Evolutionary conservation across 2,888 invertebrate genomes (phyloP), one percentile per base, ranked within the genome.

Genomic region (Iselma pallidipennis): DNA sequence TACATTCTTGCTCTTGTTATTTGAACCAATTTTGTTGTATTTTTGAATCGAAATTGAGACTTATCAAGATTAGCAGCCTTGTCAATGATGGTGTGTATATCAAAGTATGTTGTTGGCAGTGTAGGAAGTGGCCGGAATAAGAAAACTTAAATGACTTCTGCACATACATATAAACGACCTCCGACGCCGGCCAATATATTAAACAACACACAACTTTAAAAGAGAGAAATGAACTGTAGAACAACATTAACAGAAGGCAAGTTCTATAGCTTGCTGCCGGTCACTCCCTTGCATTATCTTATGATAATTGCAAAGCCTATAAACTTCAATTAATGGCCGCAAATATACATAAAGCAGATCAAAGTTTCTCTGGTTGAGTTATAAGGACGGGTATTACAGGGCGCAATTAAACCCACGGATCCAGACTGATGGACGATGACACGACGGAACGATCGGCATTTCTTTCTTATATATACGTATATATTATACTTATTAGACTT

Each of bases 271-370:
- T 61, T 68, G 74, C 70, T 73, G 74, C 72, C 78, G 77, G 78
- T 79, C 79, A 78, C 78, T 79, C 78, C 79, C 76, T 76, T 76
- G 77, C 74, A 80, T 80, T 80, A 81, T 81, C 81, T 80, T 80
- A 80, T 80, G 80, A 80, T 80, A 80, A 81, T 80, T 81, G 80
- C 80, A 75, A 75, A 76, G 77, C 79, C 80, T 79, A 81, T 81
- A 81, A 81, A 81, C 80, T 80, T 79, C 80, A 80, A 81, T 81
- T 81, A 81, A 81, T 81, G 81, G 80, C 77, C 71, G 76, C 78
- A 76, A 79, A 79, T 79, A 79, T 79, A 79, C 79, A 79, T 80
- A 79, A 79, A 79, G 79, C 79, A 78, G 80, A 78, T 80, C 80
- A 80, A 79, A 79, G 79, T 80, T 78, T 79, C 78, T 76, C 79